Percentiles rank a stretch among this genome's conserved stretches.
Conservation (phyloP, 1,140 invertebrate genomes). For the Drosophila malerkotliana region DNA sequence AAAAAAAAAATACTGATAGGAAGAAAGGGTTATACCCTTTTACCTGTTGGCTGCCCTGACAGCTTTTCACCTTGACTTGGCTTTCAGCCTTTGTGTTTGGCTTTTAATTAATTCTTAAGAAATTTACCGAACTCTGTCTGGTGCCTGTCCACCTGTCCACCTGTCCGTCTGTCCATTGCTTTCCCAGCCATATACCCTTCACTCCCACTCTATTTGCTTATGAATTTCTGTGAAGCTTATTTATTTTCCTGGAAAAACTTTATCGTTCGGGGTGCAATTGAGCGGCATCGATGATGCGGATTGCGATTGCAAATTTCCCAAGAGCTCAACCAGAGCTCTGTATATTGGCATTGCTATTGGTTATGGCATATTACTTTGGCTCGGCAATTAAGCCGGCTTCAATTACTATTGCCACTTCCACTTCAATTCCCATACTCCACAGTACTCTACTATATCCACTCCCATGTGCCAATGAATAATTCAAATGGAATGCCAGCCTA, state of each 20-base stretch:
- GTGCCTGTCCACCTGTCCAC: not conserved
- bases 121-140: constrained; percentile 37
- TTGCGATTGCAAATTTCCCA: constrained; percentile 28
- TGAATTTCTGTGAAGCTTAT: constrained; percentile 28
- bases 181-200: not conserved
- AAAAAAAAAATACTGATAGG: too few relatives aligned
- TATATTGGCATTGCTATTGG: not conserved
- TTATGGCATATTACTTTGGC: constrained; percentile 21
- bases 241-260: constrained; percentile 55
- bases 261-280: constrained; percentile 44
- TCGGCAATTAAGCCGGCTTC: constrained; percentile 39
- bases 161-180: constrained; percentile 1
- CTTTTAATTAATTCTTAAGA: constrained; percentile 72
- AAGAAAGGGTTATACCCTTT: not conserved
- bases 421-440: not conserved
- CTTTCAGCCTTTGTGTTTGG: constrained; percentile 56
- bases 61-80: constrained; percentile 10
- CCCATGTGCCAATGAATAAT: constrained; percentile 32
- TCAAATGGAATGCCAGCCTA: constrained; percentile 34
- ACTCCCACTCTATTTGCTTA: constrained; percentile 36
- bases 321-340: not conserved
- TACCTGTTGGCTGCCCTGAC: not conserved
- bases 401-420: constrained; percentile 29
- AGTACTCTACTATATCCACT: not conserved
- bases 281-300: constrained; percentile 51